Conservation (phyloP, 2,888 invertebrate genomes). For the Minunthozetes semirufus region DNA sequence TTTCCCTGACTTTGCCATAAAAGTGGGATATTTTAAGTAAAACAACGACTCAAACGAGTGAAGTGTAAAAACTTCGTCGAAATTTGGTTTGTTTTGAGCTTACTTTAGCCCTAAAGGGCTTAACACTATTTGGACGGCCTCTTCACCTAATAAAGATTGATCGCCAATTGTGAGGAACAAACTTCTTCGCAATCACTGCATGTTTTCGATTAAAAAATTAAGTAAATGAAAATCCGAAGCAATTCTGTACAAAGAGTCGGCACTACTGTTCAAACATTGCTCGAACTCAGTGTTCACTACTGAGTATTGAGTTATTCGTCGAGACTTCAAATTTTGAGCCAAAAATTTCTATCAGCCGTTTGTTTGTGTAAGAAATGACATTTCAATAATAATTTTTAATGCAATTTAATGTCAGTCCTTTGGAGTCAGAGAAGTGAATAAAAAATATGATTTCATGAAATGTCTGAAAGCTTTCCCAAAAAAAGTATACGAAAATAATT, state of each 20-base stretch:
- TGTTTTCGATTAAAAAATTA: conserved; percentile 16
- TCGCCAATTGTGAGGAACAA: conserved; percentile 9
- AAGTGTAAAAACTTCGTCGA: not conserved
- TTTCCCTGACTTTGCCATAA: not conserved
- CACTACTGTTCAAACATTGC: too few species aligned
- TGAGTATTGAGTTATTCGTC: too few species aligned
- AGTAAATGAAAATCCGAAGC: not conserved
- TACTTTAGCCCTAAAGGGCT: conserved; percentile 18
- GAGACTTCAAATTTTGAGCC: too few species aligned
- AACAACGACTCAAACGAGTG: not conserved
- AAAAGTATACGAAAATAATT: not conserved
- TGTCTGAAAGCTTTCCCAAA: too few species aligned
- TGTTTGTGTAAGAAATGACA: conserved; percentile 7
- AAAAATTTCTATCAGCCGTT: not conserved
- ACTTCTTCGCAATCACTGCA: conserved; percentile 9
- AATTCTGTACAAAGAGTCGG: not conserved
- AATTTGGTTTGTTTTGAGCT: conserved; percentile 16
- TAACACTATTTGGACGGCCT: not conserved
- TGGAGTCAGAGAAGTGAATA: not conserved
- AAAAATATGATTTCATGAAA: not conserved
- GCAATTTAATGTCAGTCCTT: not conserved
- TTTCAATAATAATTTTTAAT: not conserved
- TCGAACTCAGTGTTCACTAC: too few species aligned
- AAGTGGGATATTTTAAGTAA: not conserved
- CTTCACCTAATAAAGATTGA: conserved; percentile 19